phyloP scores from a whole-genome alignment of 2,113 vertebrate genomes.

The Lampris incognitus region DNA sequence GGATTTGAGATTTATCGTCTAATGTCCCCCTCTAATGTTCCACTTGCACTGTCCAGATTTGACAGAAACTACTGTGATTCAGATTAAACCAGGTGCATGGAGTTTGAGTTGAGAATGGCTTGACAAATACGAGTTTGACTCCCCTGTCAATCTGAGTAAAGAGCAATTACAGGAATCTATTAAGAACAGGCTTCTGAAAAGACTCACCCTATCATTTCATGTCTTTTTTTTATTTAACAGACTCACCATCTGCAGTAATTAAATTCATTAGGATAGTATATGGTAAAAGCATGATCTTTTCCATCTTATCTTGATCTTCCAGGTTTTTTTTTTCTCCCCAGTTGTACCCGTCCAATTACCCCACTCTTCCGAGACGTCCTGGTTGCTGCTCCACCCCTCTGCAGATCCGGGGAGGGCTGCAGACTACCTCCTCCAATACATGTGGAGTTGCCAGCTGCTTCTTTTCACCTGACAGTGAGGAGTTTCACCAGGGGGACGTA shows the following conservation, averaged over 20 bases:
- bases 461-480: no score
- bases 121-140: conserved; percentile 50
- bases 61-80: conserved; percentile 17
- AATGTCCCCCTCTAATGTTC: conserved; percentile 13
- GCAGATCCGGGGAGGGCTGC: no score
- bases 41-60: conserved; percentile 12
- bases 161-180: conserved; percentile 38
- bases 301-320: neutral
- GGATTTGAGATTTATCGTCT: neutral
- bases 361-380: no score
- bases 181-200: conserved; percentile 26
- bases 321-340: neutral
- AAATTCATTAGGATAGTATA: conserved; percentile 10
- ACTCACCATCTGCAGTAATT: no score
- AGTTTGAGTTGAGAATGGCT: conserved; percentile 25
- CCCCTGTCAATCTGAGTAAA: conserved; percentile 42
- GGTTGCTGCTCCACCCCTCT: no score
- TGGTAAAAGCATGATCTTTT: conserved; percentile 22
- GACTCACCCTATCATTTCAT: conserved; percentile 22
- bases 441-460: no score
- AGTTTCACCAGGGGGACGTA: no score
- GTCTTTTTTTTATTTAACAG: no score
- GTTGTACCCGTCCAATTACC: no score
- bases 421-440: no score
- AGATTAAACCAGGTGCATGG: neutral